phyloP scores from a whole-genome alignment of 2,797 vertebrate genomes.

The Synaphobranchus kaupii region DNA sequence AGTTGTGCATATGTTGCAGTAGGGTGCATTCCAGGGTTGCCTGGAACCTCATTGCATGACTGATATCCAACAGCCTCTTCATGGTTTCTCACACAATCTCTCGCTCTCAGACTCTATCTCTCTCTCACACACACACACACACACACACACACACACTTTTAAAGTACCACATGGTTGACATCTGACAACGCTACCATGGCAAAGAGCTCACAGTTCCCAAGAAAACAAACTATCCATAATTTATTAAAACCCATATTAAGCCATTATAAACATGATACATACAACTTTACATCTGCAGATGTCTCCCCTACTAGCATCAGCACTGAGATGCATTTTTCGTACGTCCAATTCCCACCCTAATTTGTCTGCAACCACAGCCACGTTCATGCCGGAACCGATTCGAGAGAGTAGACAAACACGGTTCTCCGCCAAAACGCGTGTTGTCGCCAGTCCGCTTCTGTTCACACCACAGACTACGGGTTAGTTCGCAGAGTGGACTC shows the following conservation, averaged over 20 bases:
- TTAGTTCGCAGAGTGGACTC: no score
- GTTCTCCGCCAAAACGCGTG: no score
- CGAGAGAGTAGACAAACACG: no score
- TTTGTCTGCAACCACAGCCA: no score
- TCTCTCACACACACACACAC: neutral
- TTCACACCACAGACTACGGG: no score
- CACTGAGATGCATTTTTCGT: conserved; percentile 28
- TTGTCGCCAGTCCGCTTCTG: no score
- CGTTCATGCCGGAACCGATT: no score
- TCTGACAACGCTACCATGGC: neutral
- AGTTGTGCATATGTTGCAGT: conserved; percentile 36
- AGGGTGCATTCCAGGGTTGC: conserved; percentile 51
- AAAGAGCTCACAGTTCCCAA: neutral
- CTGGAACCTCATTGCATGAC: conserved; percentile 38
- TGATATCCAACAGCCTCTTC: neutral
- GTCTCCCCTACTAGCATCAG: neutral
- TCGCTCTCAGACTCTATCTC: neutral
- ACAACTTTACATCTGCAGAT: neutral
- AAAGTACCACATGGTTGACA: no score
- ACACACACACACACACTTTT: neutral
- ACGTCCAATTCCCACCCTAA: no score
- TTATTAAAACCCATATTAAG: neutral
- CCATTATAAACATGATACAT: neutral
- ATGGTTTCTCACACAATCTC: neutral
- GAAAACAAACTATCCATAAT: neutral